Base-by-base conservation (phyloP, 2,888 invertebrate genomes). In the Euzetes globulus region DNA sequence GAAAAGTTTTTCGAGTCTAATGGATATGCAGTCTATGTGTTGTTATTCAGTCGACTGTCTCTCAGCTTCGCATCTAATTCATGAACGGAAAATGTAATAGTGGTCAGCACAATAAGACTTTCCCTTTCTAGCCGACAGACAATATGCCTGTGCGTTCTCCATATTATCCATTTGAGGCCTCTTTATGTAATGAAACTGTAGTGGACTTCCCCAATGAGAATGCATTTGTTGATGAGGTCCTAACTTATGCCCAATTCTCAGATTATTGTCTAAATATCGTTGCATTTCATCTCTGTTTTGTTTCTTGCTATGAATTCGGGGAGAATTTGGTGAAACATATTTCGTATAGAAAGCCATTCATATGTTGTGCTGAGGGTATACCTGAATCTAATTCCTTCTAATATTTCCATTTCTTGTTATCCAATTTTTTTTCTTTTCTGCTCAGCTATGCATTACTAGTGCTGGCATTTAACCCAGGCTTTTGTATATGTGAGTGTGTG, bases 361-460 rank as follows among this genome's bases (percentile, higher is more conserved):
- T 33, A 33, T 33, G 4, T 7, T 50, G n/a, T n/a, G 50, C n/a
- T 50, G 3, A 50, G 15, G 13, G 22, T 22, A 33, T 63, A 63
- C 63, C 17, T 33, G 63, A 37, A 63, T 37, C 25, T 33, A 63
- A 63, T 63, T 63, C 27, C 29, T 4, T 25, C 11, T n/a, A n/a
- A n/a, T 55, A 19, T 52, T 52, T 63, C 17, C 63, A 29, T 63
- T n/a, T 29, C 17, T 22, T 55, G 27, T 45, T 5, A 41, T 68
- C 37, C 45, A 68, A 33, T 65, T 37, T 45, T 68, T 33, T 68
- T 68, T 1, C 19, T 19, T 17, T 55, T 63, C 9, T 33, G n/a
- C n/a, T 68, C 68, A 45, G 22, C 45, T 68, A 68, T 68, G 68
- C 68, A 68, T 68, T 68, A 15, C 55, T 55, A 13, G 55, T 19